Evolutionary conservation across 2,797 vertebrate species (phyloP), one percentile per base, ranked within the genome.

Genomic region (Anas bernieri): DNA sequence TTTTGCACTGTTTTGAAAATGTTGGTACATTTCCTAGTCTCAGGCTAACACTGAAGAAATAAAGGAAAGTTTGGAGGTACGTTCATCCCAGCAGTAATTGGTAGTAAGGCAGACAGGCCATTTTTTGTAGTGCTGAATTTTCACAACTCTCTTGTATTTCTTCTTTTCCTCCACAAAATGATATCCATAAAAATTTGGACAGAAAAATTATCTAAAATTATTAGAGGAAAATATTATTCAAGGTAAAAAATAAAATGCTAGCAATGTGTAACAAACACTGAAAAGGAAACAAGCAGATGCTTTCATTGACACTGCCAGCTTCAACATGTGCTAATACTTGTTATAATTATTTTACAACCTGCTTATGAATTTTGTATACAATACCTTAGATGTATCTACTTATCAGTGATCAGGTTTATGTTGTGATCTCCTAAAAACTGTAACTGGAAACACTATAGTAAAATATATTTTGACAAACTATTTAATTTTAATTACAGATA

Each of bases 141-240:
- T 86, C 83, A 86, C 25, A 43, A n/a, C 10, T 1, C 1, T 46
- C n/a, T 28, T 33, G 31, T 66, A 66, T 66, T 94, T 90, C 66
- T 90, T 84, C 66, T 70, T 30, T 90, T 67, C 31, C 26, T 73
- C 59, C 4, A 4, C 70, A 86, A 93, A 96, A 76, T 73, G 55
- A 33, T 18, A 62, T 6, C 9, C 33, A 50, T 80, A 93, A 93
- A 96, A 83, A 39, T 21, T 31, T 46, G n/a, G 43, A 70, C 86
- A 70, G 76, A 80, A 91, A 80, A 21, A 43, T 74, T 89, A 80
- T 46, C 30, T 64, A 50, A 54, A 86, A 56, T 80, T 84, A 77
- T 61, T 74, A 68, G 9, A 67, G 63, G 45, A 78, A 85, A 84
- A 66, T 70, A 20, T 30, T 59, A 70, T 59, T 56, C 21, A 64